Evolutionary conservation across 2,888 invertebrate genomes (phyloP).

Genomic region (Homarus gammarus): DNA sequence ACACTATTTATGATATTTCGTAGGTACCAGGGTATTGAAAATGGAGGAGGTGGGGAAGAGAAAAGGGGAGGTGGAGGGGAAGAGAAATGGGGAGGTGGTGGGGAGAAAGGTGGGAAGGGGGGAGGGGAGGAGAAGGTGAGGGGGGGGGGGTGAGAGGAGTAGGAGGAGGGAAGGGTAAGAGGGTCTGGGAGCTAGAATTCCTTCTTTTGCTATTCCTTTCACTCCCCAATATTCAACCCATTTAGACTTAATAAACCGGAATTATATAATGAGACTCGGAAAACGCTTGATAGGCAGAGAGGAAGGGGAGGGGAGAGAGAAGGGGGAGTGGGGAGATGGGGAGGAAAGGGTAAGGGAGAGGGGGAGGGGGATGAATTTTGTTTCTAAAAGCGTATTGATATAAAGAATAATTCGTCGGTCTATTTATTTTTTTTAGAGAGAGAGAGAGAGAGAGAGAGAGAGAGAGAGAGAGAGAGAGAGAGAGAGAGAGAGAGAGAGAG

Average conservation of each 20-base stretch:
- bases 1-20: background rate
- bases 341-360: background rate
- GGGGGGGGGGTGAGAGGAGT: too few relatives aligned
- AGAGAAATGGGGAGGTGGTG: too few relatives aligned
- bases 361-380: too few relatives aligned
- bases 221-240: constrained; percentile 58
- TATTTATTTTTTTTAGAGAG: background rate
- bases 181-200: constrained; percentile 32
- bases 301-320: background rate
- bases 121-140: background rate
- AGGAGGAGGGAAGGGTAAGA: too few relatives aligned
- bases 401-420: too few relatives aligned
- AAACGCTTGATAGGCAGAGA: constrained; percentile 18
- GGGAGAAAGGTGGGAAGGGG: background rate
- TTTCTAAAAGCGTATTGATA: too few relatives aligned
- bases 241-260: constrained; percentile 66
- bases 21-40: background rate
- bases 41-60: background rate
- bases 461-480: background rate
- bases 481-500: too few relatives aligned
- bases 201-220: constrained; percentile 55
- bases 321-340: background rate
- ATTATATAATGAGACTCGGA: constrained; percentile 63
- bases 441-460: background rate
- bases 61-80: too few relatives aligned